Evolutionary conservation across 2,113 vertebrate genomes (phyloP).

Genomic region (Callopanchax toddi): DNA sequence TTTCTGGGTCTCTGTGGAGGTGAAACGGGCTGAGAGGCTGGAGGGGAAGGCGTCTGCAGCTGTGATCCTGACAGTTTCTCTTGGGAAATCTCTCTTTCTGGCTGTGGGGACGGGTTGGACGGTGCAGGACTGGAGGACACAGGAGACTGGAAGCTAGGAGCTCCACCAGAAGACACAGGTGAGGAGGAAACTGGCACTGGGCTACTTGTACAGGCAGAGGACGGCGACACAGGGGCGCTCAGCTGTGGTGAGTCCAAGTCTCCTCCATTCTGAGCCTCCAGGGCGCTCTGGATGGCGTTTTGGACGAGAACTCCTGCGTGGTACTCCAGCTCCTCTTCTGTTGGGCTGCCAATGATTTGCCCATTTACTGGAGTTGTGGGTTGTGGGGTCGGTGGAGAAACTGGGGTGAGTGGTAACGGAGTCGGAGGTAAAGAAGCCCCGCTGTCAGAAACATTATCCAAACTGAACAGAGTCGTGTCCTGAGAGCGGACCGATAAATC

Average conservation of each 20-base stretch:
- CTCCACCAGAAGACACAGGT: conserved; percentile 52
- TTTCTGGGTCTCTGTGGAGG: conserved; percentile 83
- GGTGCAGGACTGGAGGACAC: conserved; percentile 53
- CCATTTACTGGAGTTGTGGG: conserved; percentile 83
- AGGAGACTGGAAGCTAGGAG: conserved; percentile 51
- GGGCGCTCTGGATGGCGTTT: conserved; percentile 91
- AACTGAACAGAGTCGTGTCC: conserved; percentile 91
- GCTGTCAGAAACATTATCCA: conserved; percentile 94
- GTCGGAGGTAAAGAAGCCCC: conserved; percentile 85
- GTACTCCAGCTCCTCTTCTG: conserved; percentile 88
- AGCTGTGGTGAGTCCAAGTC: conserved; percentile 52
- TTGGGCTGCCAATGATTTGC: conserved; percentile 69
- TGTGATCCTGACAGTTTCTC: conserved; percentile 36
- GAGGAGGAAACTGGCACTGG: conserved; percentile 65
- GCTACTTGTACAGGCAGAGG: conserved; percentile 52
- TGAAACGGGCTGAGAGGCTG: conserved; percentile 48
- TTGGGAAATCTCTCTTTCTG: conserved; percentile 14
- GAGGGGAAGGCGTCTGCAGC: conserved; percentile 66
- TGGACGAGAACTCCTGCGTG: conserved; percentile 92
- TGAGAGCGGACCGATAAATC: conserved; percentile 92
- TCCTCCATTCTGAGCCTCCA: conserved; percentile 84
- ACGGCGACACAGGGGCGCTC: conserved; percentile 54
- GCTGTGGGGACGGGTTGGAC: conserved; percentile 48
- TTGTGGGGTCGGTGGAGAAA: conserved; percentile 84
- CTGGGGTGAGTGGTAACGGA: conserved; percentile 81